These are phyloP conservation scores for Arrhopalites spinosus DNA, from an alignment of 2,888 invertebrate species.

Conservation along the genomic window DNA sequence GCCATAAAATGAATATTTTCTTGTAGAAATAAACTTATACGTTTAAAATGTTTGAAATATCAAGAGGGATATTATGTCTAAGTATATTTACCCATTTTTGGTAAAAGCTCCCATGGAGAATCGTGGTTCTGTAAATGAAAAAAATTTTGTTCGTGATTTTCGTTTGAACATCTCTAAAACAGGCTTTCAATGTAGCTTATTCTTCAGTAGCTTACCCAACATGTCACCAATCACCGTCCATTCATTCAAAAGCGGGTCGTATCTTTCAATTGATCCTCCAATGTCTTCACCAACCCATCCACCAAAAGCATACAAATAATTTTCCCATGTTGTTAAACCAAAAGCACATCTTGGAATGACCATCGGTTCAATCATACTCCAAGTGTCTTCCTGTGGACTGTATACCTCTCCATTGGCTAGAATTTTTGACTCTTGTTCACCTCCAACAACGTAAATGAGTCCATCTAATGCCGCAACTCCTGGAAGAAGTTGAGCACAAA, in stretches of 20 bases:
- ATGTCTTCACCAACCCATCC: constrained; percentile 91
- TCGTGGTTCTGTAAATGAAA: no score
- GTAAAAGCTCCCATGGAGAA: constrained; percentile 92
- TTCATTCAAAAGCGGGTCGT: constrained; percentile 76
- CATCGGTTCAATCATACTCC: constrained; percentile 71
- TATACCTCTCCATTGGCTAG: constrained; percentile 81
- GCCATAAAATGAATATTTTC: no score
- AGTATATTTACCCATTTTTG: constrained; percentile 51
- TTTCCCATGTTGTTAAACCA: constrained; percentile 79
- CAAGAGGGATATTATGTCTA: no score
- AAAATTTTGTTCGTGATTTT: no score
- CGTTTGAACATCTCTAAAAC: no score
- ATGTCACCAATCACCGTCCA: constrained; percentile 80
- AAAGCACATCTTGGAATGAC: constrained; percentile 86
- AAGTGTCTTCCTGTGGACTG: constrained; percentile 70
- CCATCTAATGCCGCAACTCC: constrained; percentile 84
- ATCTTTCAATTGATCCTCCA: constrained; percentile 84
- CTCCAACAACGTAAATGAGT: constrained; percentile 87
- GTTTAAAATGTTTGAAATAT: no score
- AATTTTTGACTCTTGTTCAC: constrained; percentile 87
- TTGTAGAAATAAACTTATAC: not conserved
- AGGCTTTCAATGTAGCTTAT: no score
- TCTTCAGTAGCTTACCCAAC: no score
- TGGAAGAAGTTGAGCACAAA: constrained; percentile 66
- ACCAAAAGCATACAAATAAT: constrained; percentile 83